Evolutionary conservation across 1,140 invertebrate genomes (phyloP).

Genomic region (Pseudomyrmex gracilis): DNA sequence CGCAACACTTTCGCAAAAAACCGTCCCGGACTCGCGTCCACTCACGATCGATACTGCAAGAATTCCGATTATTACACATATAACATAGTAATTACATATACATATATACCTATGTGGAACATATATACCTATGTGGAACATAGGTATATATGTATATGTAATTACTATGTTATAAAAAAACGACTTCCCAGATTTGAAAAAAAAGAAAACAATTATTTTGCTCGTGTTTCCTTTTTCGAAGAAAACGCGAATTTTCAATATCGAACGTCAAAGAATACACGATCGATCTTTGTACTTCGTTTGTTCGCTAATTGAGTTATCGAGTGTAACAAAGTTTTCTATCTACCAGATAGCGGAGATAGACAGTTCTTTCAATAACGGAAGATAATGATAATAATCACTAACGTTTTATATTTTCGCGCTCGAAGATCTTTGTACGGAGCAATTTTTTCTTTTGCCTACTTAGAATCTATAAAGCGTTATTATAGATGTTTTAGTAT

Average conservation of each 20-base stretch:
- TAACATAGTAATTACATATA: neutral
- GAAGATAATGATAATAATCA: neutral
- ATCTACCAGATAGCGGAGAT: neutral
- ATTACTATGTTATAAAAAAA: neutral
- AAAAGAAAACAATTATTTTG: slow-evolving; percentile 14
- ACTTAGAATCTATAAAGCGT: neutral
- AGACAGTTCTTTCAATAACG: neutral
- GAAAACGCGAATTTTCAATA: neutral
- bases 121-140: no score
- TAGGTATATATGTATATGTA: no score
- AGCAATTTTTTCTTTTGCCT: neutral
- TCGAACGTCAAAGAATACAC: neutral
- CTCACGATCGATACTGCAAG: slow-evolving; percentile 10
- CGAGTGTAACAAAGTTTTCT: neutral
- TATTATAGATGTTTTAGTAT: slow-evolving; percentile 14
- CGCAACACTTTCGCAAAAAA: neutral
- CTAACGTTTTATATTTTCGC: neutral
- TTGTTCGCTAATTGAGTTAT: slow-evolving; percentile 32
- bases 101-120: no score
- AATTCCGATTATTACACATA: neutral
- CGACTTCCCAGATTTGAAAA: slow-evolving; percentile 4
- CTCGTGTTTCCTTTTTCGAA: neutral
- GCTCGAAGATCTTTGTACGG: neutral
- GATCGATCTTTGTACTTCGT: neutral
- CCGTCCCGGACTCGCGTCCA: neutral